Percentiles rank a stretch among this genome's conserved stretches.
phyloP scores from a whole-genome alignment of 1,140 invertebrate genomes.

The Drosophila sucinea region DNA sequence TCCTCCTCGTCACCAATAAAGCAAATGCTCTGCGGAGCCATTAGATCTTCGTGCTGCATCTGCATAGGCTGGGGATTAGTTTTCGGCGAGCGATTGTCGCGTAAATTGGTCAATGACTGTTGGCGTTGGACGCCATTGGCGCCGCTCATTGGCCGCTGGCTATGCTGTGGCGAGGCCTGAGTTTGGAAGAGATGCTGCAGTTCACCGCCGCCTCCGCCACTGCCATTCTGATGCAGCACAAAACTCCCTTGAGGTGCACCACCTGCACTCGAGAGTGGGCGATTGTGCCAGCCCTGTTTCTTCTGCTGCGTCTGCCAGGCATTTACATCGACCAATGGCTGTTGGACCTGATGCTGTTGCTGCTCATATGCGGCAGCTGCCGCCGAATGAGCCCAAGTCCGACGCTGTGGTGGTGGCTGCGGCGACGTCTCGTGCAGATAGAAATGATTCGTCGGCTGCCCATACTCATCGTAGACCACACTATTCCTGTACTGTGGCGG shows the following conservation, averaged over 20 bases:
- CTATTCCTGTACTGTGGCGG: conserved; percentile 63
- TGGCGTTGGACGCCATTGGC: conserved; percentile 78
- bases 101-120: conserved; percentile 75
- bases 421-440: conserved; percentile 88
- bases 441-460: conserved; percentile 85
- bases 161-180: conserved; percentile 74
- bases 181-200: conserved; percentile 82
- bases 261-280: conserved; percentile 59
- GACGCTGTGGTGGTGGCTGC: conserved; percentile 86
- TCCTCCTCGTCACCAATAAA: conserved; percentile 90
- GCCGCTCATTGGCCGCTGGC: conserved; percentile 42
- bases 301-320: conserved; percentile 78
- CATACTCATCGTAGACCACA: conserved; percentile 76
- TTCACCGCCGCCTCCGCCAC: conserved; percentile 67
- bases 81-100: conserved; percentile 76
- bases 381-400: conserved; percentile 89
- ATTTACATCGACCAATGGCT: conserved; percentile 73
- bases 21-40: conserved; percentile 94
- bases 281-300: conserved; percentile 65
- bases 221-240: conserved; percentile 78
- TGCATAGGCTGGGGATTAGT: conserved; percentile 48
- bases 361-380: conserved; percentile 84
- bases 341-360: conserved; percentile 60
- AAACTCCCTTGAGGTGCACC: conserved; percentile 64
- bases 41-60: conserved; percentile 75